Conservation (phyloP, 2,888 invertebrate genomes). For the Mythimna loreyi region DNA sequence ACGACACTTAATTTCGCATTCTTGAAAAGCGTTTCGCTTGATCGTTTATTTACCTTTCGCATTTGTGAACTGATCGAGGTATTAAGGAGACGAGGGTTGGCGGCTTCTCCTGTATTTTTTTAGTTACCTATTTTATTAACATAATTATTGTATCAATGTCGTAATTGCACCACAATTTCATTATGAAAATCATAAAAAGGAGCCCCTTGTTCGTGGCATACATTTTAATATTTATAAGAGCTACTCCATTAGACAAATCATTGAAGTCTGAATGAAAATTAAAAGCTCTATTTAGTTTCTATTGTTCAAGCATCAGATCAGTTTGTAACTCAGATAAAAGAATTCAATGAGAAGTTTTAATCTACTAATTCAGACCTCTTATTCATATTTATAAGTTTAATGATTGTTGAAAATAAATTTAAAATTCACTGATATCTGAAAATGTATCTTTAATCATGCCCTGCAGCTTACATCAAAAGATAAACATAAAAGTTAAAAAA, state of each 20-base stretch:
- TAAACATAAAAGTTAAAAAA: slow-evolving; percentile 48
- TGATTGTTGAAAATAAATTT: slow-evolving; percentile 10
- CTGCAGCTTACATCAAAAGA: slow-evolving; percentile 44
- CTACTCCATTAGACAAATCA: slow-evolving; percentile 27
- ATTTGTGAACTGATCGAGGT: slow-evolving; percentile 36
- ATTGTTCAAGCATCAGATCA: slow-evolving; percentile 7
- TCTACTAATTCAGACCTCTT: background rate
- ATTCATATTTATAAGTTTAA: background rate
- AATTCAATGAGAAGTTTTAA: background rate
- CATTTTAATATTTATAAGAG: slow-evolving; percentile 17
- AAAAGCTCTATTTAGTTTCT: slow-evolving; percentile 1
- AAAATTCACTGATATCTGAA: slow-evolving; percentile 26
- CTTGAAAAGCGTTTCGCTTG: slow-evolving; percentile 40
- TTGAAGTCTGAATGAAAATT: slow-evolving; percentile 4
- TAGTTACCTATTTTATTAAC: slow-evolving; percentile 10
- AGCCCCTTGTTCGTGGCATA: slow-evolving; percentile 5
- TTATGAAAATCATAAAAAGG: background rate
- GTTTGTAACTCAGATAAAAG: background rate
- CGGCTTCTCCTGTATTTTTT: slow-evolving; percentile 1
- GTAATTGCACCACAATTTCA: slow-evolving; percentile 12
- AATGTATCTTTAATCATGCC: slow-evolving; percentile 34
- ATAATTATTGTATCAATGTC: background rate
- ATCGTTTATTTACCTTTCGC: slow-evolving; percentile 40
- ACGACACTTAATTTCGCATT: slow-evolving; percentile 44
- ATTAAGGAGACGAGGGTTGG: slow-evolving; percentile 41